phyloP scores from a whole-genome alignment of 2,797 vertebrate species.

The Anas georgica region DNA sequence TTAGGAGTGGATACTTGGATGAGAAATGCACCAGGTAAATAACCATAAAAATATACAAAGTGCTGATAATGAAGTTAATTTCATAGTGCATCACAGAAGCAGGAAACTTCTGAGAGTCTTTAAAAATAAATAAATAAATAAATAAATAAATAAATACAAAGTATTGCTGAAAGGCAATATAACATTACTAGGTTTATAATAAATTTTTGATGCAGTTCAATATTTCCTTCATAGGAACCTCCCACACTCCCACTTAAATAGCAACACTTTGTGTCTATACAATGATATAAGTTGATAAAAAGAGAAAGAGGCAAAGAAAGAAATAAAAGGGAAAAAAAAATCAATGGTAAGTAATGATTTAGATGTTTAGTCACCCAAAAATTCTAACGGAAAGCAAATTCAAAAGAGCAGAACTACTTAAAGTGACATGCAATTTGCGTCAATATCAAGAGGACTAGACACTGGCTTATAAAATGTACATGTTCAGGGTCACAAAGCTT shows the following conservation, averaged over 20 bases:
- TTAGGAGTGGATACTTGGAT: too few relatives aligned
- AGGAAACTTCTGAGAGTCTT: too few relatives aligned
- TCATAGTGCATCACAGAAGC: too few relatives aligned
- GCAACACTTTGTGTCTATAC: not conserved
- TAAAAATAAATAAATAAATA: too few relatives aligned
- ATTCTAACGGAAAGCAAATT: not conserved
- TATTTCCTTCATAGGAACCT: not conserved
- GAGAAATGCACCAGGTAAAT: too few relatives aligned
- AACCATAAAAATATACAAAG: too few relatives aligned
- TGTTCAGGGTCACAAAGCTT: not conserved
- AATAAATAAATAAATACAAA: too few relatives aligned
- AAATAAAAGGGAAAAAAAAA: not conserved
- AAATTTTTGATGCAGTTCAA: not conserved
- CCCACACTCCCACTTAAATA: not conserved
- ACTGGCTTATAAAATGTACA: not conserved
- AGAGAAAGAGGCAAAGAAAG: too few relatives aligned
- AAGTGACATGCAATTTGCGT: not conserved
- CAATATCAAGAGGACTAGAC: not conserved
- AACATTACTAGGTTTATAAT: not conserved
- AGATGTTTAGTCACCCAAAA: not conserved
- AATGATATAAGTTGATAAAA: not conserved
- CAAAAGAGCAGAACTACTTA: not conserved
- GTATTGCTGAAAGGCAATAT: not conserved
- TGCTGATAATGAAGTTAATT: too few relatives aligned
- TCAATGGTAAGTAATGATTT: not conserved